Conservation (phyloP, 1,140 invertebrate genomes). For the Trichonephila clavipes region DNA sequence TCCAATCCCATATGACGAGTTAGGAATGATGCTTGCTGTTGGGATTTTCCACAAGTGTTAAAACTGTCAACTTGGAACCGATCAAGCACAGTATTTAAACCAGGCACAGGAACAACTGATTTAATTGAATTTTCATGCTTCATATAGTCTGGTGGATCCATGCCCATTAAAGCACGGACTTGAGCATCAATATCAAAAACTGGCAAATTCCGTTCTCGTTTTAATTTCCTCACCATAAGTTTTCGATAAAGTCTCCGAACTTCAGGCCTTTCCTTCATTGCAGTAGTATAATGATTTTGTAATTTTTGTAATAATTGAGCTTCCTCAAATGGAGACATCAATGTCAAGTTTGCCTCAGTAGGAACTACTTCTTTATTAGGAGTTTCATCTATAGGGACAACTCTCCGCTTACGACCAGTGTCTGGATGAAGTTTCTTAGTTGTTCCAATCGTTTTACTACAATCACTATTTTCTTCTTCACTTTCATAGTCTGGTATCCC, state of each 20-base stretch:
- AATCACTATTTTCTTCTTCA: slow-evolving; percentile 63
- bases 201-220: too few relatives aligned
- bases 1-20: slow-evolving; percentile 77
- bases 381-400: slow-evolving; percentile 71
- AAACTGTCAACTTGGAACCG: slow-evolving; percentile 51
- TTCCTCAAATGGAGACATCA: slow-evolving; percentile 73
- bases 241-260: too few relatives aligned
- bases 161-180: slow-evolving; percentile 33
- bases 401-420: slow-evolving; percentile 66
- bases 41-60: background rate
- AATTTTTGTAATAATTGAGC: slow-evolving; percentile 52
- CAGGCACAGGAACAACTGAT: background rate
- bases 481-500: too few relatives aligned
- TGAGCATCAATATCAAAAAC: background rate
- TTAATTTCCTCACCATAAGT: too few relatives aligned
- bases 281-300: slow-evolving; percentile 23
- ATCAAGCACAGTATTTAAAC: slow-evolving; percentile 59
- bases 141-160: slow-evolving; percentile 60
- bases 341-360: background rate
- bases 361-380: slow-evolving; percentile 37
- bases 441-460: slow-evolving; percentile 15
- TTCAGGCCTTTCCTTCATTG: too few relatives aligned
- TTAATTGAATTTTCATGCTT: background rate
- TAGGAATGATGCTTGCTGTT: slow-evolving; percentile 46
- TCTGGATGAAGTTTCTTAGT: slow-evolving; percentile 48